These are phyloP conservation scores for Tetramorium simillimum DNA, from an alignment of 1,140 invertebrate species.

Conservation along the genomic window DNA sequence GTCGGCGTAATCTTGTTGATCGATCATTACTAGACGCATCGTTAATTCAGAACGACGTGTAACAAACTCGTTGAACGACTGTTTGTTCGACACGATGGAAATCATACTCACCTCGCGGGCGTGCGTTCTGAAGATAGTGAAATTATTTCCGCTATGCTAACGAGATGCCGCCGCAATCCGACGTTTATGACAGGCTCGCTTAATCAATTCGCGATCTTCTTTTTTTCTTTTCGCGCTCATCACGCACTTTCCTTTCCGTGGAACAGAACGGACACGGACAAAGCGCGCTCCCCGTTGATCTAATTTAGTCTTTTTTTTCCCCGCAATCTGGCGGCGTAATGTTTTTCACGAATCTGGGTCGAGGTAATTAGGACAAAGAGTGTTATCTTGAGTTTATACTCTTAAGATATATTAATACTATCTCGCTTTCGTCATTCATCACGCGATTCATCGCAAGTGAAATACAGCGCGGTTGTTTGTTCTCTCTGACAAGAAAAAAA, in stretches of 20 bases:
- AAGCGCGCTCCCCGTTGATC: neutral
- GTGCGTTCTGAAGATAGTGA: conserved; percentile 15
- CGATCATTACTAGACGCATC: conserved; percentile 7
- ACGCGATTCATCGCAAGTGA: neutral
- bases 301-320: neutral
- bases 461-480: neutral
- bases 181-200: conserved; percentile 11
- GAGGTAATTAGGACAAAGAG: conserved; percentile 9
- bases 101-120: neutral
- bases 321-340: no score
- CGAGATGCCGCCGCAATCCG: conserved; percentile 3
- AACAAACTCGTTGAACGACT: conserved; percentile 13
- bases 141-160: conserved; percentile 23
- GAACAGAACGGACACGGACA: neutral
- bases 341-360: conserved; percentile 22
- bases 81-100: neutral
- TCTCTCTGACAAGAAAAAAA: neutral
- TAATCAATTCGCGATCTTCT: conserved; percentile 12
- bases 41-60: conserved; percentile 6
- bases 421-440: conserved; percentile 7
- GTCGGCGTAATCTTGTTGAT: neutral
- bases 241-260: neutral
- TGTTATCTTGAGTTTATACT: conserved; percentile 21
- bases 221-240: neutral
- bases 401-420: conserved; percentile 32